A percentile compares a stretch with the other conserved stretches of the same genome.
Evolutionary conservation across 2,113 vertebrate genomes (phyloP).

Genomic region (Coptodon bakossiorum): DNA sequence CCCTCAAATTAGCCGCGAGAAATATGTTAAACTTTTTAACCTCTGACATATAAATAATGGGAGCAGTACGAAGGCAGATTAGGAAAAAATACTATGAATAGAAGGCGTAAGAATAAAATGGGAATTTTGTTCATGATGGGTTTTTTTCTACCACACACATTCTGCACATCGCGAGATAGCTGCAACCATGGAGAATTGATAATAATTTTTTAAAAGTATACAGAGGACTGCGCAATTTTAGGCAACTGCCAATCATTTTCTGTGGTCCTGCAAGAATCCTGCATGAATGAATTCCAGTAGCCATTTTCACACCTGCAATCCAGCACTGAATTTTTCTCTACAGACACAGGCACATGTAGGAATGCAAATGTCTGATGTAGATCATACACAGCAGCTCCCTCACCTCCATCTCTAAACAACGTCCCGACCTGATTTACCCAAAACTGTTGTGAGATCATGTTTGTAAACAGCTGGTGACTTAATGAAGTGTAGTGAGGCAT

Average conservation of each 20-base stretch:
- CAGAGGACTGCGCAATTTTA: not conserved
- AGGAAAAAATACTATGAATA: not conserved
- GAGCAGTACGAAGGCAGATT: not conserved
- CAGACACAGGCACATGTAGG: not conserved
- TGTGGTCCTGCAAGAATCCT: not conserved
- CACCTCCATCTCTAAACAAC: not conserved
- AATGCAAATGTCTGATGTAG: not conserved
- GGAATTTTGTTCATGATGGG: not conserved
- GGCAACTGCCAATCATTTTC: not conserved
- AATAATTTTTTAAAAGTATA: not conserved
- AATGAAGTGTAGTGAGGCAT: not conserved
- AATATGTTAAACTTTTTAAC: conserved; percentile 36
- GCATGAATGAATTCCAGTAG: not conserved
- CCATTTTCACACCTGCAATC: not conserved
- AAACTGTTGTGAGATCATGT: not conserved
- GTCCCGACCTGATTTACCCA: not conserved
- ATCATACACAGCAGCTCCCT: not conserved
- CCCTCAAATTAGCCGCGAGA: conserved; percentile 55
- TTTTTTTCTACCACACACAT: not conserved
- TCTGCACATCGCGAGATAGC: not conserved
- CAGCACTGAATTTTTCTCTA: not conserved
- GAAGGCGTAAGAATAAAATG: conserved; percentile 25
- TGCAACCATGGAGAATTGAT: not conserved
- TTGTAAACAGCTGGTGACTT: not conserved
- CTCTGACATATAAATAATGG: not conserved